Conservation (phyloP, 2,797 vertebrate genomes). For the Enteromius fasciolatus region DNA sequence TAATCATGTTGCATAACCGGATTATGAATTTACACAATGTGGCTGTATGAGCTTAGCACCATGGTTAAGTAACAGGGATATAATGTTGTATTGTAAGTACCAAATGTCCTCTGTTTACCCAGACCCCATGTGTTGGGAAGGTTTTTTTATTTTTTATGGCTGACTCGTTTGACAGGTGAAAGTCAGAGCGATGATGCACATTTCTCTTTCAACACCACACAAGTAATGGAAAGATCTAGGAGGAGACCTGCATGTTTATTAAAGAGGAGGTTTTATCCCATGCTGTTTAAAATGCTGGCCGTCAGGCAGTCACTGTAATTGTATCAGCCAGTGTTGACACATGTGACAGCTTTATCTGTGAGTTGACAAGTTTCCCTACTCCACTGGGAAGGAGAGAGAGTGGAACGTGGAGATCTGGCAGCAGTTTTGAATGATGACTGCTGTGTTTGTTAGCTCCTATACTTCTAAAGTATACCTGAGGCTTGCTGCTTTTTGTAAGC, state of each 20-base stretch:
- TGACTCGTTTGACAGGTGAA: neutral
- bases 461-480: neutral
- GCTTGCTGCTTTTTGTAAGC: neutral
- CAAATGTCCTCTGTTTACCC: neutral
- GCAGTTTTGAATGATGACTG: neutral
- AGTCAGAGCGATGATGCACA: neutral
- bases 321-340: constrained; percentile 2
- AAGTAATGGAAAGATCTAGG: neutral
- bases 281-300: constrained; percentile 12
- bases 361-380: neutral
- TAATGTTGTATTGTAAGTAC: neutral
- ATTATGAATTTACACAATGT: constrained; percentile 30
- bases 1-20: constrained; percentile 20
- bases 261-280: neutral
- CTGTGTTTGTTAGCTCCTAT: constrained; percentile 10
- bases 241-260: constrained; percentile 5
- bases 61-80: constrained; percentile 11
- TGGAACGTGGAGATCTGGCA: neutral
- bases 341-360: constrained; percentile 12
- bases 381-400: neutral
- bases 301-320: constrained; percentile 8
- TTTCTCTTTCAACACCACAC: constrained; percentile 2
- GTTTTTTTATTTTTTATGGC: too few relatives aligned
- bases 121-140: neutral
- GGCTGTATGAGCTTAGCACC: neutral